A percentile compares a stretch with the other conserved stretches of the same genome.
These are phyloP conservation scores for Calephelis nemesis DNA, from an alignment of 1,140 invertebrate genomes.

Conservation along the genomic window DNA sequence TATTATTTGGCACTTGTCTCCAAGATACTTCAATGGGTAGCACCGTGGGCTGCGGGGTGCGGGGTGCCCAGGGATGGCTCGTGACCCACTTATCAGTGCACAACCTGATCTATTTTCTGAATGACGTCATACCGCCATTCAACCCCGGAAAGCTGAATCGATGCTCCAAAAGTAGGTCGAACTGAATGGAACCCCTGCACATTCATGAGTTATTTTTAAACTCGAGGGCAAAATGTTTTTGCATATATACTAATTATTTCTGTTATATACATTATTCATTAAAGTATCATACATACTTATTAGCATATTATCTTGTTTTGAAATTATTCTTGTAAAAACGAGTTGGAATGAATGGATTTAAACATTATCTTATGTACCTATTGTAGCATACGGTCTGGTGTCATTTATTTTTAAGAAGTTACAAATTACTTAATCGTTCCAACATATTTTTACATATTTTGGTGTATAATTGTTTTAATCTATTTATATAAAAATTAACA, in stretches of 20 bases:
- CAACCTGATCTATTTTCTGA: slow-evolving; percentile 63
- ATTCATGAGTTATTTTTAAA: slow-evolving; percentile 66
- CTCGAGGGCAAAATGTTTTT: slow-evolving; percentile 22
- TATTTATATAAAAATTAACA: no score
- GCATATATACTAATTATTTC: neutral
- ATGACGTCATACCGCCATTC: slow-evolving; percentile 71
- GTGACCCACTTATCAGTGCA: slow-evolving; percentile 57
- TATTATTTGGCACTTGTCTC: slow-evolving; percentile 16
- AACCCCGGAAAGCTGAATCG: slow-evolving; percentile 65
- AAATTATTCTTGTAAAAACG: no score
- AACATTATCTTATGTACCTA: no score
- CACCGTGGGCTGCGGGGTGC: slow-evolving; percentile 35
- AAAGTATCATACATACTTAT: no score
- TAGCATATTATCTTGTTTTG: neutral
- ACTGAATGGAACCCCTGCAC: slow-evolving; percentile 63
- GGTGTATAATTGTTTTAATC: neutral
- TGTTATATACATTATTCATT: no score
- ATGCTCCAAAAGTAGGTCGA: slow-evolving; percentile 65
- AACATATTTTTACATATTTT: neutral
- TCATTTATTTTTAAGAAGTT: no score
- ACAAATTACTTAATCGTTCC: no score
- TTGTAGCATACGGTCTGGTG: no score
- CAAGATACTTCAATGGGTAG: slow-evolving; percentile 24
- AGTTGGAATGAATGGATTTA: no score
- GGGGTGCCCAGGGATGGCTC: slow-evolving; percentile 34